Percentiles rank a stretch among this genome's conserved stretches.
phyloP scores from a whole-genome alignment of 2,888 invertebrate genomes.

The Xanthia togata region DNA sequence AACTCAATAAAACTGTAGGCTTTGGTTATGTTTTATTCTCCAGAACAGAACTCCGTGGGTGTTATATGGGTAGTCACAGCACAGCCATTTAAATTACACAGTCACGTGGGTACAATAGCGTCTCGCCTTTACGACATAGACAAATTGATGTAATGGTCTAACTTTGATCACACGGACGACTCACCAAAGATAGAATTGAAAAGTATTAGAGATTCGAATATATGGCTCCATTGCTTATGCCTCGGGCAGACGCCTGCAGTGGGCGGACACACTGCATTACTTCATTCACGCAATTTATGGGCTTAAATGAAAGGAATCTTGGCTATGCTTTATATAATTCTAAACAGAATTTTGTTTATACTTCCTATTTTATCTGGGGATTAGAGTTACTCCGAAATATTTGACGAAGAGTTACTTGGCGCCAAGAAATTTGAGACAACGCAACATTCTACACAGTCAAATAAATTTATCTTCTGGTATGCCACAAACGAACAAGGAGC shows the following conservation, averaged over 20 bases:
- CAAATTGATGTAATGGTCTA: constrained; percentile 55
- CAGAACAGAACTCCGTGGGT: constrained; percentile 63
- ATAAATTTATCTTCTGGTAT: constrained; percentile 44
- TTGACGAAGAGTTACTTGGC: constrained; percentile 29
- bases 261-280: constrained; percentile 80
- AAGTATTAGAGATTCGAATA: constrained; percentile 62
- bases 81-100: constrained; percentile 51
- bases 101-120: constrained; percentile 56
- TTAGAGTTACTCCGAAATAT: constrained; percentile 16
- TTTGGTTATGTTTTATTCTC: constrained; percentile 31
- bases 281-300: constrained; percentile 80
- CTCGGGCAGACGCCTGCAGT: constrained; percentile 70
- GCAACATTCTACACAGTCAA: constrained; percentile 38
- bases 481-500: constrained; percentile 34
- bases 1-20: constrained; percentile 29
- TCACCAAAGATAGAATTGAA: constrained; percentile 62
- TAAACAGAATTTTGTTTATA: constrained; percentile 51
- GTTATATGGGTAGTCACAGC: constrained; percentile 60
- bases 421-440: constrained; percentile 15
- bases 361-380: constrained; percentile 34
- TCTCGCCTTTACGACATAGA: constrained; percentile 58
- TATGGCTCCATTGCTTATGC: constrained; percentile 69
- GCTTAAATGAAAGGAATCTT: constrained; percentile 67
- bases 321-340: constrained; percentile 54
- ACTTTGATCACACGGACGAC: constrained; percentile 52